A percentile compares a stretch with the other conserved stretches of the same genome.
Evolutionary conservation across 2,888 invertebrate genomes (phyloP).

Genomic region (Sphecodes monilicornis): DNA sequence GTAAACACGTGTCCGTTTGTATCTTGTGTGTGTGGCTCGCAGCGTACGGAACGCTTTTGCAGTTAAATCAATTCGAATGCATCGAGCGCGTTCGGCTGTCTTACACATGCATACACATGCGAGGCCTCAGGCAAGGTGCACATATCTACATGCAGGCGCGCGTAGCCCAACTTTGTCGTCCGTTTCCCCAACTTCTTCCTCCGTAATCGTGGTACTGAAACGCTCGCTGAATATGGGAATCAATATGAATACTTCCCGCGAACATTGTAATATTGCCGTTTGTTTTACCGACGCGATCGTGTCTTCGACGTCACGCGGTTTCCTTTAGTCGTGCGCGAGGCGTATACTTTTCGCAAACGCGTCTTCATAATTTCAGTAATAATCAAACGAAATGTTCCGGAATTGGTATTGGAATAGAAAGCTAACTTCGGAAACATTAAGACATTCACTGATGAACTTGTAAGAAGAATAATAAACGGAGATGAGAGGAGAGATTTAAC

Average conservation of each 20-base stretch:
- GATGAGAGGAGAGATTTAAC: no score
- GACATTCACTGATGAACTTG: no score
- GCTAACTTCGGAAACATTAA: not conserved
- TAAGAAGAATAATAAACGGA: no score
- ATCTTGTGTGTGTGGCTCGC: not conserved
- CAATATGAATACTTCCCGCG: not conserved
- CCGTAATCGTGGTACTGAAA: not conserved
- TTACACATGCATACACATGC: not conserved
- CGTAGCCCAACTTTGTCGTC: not conserved
- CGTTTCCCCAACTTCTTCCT: conserved; percentile 1
- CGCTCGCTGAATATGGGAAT: conserved; percentile 1
- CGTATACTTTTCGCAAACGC: not conserved
- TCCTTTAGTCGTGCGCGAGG: not conserved
- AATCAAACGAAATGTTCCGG: no score
- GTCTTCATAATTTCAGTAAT: not conserved
- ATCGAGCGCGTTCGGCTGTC: not conserved
- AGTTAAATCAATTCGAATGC: conserved; percentile 13
- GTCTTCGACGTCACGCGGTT: not conserved
- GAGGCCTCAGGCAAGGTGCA: not conserved
- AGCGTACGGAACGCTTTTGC: conserved; percentile 2
- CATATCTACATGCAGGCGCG: not conserved
- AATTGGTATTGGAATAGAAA: not conserved
- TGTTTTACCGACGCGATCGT: not conserved
- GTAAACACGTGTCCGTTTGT: conserved; percentile 7
- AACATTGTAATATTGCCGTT: not conserved